phyloP scores from a whole-genome alignment of 2,888 invertebrate genomes.

The Melanotus villosus region DNA sequence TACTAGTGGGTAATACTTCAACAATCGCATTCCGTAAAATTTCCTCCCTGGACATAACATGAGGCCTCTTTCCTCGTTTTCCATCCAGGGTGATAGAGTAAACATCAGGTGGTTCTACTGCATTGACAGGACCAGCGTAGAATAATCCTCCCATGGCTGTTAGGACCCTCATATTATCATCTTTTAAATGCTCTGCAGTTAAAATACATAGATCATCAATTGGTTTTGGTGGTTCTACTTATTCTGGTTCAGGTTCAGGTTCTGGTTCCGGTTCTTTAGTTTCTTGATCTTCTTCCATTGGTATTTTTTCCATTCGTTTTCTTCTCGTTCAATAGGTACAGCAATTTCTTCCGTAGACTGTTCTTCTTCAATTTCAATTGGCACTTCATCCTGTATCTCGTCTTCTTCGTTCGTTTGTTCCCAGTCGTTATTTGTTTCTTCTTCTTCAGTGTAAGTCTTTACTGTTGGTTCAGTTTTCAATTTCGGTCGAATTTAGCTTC shows the following conservation, averaged over 20 bases:
- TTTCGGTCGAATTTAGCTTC: constrained; percentile 80
- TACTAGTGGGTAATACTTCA: constrained; percentile 83
- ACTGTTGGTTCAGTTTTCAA: constrained; percentile 80
- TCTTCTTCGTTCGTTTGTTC: constrained; percentile 47
- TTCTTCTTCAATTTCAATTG: constrained; percentile 29
- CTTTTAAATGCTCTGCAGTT: constrained; percentile 74
- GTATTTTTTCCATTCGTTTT: not conserved
- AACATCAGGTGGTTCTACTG: constrained; percentile 92
- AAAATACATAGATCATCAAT: constrained; percentile 70
- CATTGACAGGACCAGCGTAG: constrained; percentile 92
- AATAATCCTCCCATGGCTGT: constrained; percentile 93
- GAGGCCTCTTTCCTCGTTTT: constrained; percentile 90
- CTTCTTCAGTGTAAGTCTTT: constrained; percentile 73
- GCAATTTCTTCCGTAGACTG: constrained; percentile 11
- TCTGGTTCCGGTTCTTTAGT: constrained; percentile 38
- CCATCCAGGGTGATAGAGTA: constrained; percentile 94
- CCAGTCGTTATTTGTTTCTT: constrained; percentile 68
- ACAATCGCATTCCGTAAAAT: constrained; percentile 92
- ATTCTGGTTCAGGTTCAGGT: constrained; percentile 47
- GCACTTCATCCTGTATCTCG: not conserved
- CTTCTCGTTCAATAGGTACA: not conserved
- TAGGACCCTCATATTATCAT: constrained; percentile 85
- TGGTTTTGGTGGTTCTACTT: constrained; percentile 55
- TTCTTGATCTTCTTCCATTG: constrained; percentile 31
- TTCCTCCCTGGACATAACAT: constrained; percentile 92